Evolutionary conservation across 2,888 invertebrate genomes (phyloP), one percentile per base, ranked within the genome.

Genomic region (Chaetoderma sp.): DNA sequence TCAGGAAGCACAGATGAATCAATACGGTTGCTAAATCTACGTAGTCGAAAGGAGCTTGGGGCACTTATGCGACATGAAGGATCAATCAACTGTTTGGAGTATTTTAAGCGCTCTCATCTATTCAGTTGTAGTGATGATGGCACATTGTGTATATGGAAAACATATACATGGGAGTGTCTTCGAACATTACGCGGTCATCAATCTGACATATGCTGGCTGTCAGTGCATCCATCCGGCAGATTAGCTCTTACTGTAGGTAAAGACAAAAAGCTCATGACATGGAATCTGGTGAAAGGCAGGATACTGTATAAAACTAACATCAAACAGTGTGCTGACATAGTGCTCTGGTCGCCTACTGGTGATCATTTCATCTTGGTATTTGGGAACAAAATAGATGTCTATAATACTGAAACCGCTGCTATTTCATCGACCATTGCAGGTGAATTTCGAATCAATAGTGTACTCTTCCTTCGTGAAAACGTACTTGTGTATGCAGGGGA

Each of bases 251-350:
- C 95, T 13, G 90, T 96, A 42, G 95, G 96, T 18, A 91, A 90
- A 55, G 96, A 98, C 86, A 91, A 91, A 75, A 92, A 93, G 4
- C 86, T 98, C 50, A 76, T 83, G 25, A 96, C 96, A 2, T 98
- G 98, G 98, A 96, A 98, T 88, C 89, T 98, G 68, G 89, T 97
- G 0, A 96, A 95, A 86, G 97, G 96, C 0, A 90, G 95, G 67
- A 92, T 92, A 76, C 96, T 96, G 0, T 97, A 94, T 84, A 92
- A 93, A 0, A 93, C 93, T n/a, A 95, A 96, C 85, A 88, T 96
- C 33, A 91, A 91, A 69, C 92, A 90, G 79, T 92, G 82, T 81
- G 89, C 84, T 57, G 87, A 88, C 65, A 73, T 83, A 45, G 88
- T 90, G 1, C 70, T 79, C 44, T 97, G 95, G 92, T 92, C 93